phyloP scores from a whole-genome alignment of 2,797 vertebrate species.

The Muscicapa comitata region DNA sequence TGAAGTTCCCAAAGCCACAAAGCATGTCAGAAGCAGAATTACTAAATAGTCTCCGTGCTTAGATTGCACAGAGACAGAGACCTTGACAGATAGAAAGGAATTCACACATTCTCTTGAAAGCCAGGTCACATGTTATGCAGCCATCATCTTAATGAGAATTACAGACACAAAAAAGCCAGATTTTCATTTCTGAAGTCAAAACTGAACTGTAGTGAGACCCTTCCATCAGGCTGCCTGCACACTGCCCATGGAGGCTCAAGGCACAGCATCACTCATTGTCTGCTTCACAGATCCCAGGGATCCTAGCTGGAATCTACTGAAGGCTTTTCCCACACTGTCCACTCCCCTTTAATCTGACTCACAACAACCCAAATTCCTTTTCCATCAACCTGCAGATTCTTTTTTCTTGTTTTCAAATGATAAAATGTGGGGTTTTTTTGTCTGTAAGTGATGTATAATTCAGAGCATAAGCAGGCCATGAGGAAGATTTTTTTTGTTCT shows the following conservation, averaged over 20 bases:
- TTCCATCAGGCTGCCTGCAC: not conserved
- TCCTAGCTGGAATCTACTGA: not conserved
- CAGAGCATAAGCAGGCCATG: not conserved
- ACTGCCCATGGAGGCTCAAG: not conserved
- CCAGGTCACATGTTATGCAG: not conserved
- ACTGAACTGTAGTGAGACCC: not conserved
- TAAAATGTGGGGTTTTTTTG: not conserved
- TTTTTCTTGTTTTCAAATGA: not conserved
- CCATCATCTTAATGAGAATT: not conserved
- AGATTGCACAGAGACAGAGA: slow-evolving; percentile 37
- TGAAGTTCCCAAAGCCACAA: slow-evolving; percentile 59
- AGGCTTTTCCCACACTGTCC: not conserved
- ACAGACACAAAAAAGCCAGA: not conserved
- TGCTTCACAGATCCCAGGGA: not conserved
- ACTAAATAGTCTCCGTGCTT: slow-evolving; percentile 8
- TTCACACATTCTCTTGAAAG: not conserved
- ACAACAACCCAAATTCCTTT: not conserved
- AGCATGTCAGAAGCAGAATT: slow-evolving; percentile 59
- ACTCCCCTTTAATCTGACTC: not conserved
- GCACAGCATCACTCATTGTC: not conserved
- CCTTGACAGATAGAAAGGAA: slow-evolving; percentile 36
- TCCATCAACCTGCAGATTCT: not conserved
- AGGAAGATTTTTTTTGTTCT: not conserved
- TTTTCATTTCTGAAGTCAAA: slow-evolving; percentile 6
- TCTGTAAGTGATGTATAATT: not conserved